Percentiles rank a stretch among this genome's conserved stretches.
phyloP scores from a whole-genome alignment of 2,888 invertebrate genomes.

The Branchinecta sandiegonensis region DNA sequence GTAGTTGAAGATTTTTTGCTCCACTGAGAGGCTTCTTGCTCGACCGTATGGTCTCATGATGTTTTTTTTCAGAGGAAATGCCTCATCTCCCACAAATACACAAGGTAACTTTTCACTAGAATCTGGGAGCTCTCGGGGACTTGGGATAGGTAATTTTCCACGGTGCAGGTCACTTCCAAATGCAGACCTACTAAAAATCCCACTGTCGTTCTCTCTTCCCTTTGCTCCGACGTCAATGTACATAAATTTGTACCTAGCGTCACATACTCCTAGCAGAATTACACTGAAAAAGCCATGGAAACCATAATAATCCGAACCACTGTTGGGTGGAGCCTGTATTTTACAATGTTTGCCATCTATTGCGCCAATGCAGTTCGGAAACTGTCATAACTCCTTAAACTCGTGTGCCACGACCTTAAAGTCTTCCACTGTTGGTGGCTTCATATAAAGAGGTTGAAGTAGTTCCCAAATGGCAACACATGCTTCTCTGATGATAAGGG shows the following conservation, averaged over 20 bases:
- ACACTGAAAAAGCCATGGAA: conserved; percentile 28
- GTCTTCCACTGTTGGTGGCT: not conserved
- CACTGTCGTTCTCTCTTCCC: conserved; percentile 30
- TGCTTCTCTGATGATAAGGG: not conserved
- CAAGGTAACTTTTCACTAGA: conserved; percentile 28
- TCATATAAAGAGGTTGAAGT: not conserved
- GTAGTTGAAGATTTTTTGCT: conserved; percentile 15
- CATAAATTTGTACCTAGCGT: conserved; percentile 30
- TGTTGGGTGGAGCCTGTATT: conserved; percentile 13
- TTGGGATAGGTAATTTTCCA: conserved; percentile 26
- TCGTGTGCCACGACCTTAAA: not conserved
- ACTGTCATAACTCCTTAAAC: not conserved
- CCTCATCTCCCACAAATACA: conserved; percentile 29
- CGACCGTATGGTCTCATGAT: conserved; percentile 18
- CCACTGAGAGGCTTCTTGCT: not conserved
- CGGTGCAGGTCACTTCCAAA: conserved; percentile 20
- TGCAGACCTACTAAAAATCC: conserved; percentile 25
- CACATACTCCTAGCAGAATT: conserved; percentile 30
- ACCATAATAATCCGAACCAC: not conserved
- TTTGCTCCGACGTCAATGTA: conserved; percentile 30
- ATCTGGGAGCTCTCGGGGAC: conserved; percentile 29
- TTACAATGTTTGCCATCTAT: conserved; percentile 1
- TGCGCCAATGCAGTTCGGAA: not conserved
- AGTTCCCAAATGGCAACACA: not conserved
- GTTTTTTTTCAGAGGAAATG: conserved; percentile 28